Conservation (phyloP, 2,113 vertebrate genomes). For the Hucho hucho region DNA sequence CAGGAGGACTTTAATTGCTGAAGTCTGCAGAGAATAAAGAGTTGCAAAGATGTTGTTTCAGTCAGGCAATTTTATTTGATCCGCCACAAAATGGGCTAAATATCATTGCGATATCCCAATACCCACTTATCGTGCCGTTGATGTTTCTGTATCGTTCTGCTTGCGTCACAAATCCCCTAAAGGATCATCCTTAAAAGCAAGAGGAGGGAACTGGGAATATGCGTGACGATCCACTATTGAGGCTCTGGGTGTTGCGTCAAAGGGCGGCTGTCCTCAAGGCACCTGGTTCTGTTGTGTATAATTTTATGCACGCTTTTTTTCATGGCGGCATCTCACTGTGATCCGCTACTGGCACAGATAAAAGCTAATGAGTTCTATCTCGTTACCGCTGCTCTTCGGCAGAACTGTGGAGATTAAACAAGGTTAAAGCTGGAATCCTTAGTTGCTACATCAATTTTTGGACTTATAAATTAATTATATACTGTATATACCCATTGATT, state of each 20-base stretch:
- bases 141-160: too few species aligned
- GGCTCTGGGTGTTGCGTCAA: neutral
- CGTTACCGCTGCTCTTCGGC: neutral
- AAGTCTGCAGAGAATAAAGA: neutral
- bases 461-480: too few species aligned
- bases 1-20: conserved; percentile 15
- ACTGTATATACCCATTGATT: too few species aligned
- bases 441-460: too few species aligned
- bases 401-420: conserved; percentile 17
- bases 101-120: neutral
- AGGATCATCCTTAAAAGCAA: too few species aligned
- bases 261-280: conserved; percentile 5
- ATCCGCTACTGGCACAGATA: conserved; percentile 21
- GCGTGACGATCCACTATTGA: neutral
- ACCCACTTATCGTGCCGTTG: too few species aligned
- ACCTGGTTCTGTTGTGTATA: conserved; percentile 14
- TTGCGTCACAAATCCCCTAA: too few species aligned
- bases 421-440: conserved; percentile 18
- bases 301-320: conserved; percentile 1
- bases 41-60: neutral
- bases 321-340: conserved; percentile 15
- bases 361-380: conserved; percentile 41
- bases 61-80: neutral
- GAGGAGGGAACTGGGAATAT: neutral
- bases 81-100: neutral